Evolutionary conservation across 2,888 invertebrate genomes (phyloP).

Genomic region (Siphlonurus alternatus): DNA sequence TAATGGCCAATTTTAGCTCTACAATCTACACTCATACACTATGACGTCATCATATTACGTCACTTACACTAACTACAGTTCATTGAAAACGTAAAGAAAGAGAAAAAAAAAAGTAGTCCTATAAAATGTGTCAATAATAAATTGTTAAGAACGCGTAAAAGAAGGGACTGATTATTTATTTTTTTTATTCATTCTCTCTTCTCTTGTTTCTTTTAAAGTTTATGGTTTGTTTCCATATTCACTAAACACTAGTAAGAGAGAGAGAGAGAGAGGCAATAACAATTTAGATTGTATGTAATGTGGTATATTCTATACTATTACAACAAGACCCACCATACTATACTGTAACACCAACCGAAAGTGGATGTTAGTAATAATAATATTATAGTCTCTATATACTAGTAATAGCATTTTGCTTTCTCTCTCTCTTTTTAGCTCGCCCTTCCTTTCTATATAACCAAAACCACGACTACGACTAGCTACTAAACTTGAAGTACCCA

Average conservation of each 20-base stretch:
- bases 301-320: too few relatives aligned
- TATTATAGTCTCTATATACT: background rate
- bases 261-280: too few relatives aligned
- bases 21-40: too few relatives aligned
- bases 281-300: background rate
- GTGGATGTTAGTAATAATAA: background rate
- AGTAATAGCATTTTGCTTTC: background rate
- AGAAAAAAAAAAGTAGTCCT: background rate
- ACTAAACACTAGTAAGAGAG: too few relatives aligned
- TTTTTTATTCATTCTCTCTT: background rate
- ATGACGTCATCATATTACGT: background rate
- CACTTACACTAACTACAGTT: background rate
- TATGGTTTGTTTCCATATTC: too few relatives aligned
- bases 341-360: too few relatives aligned
- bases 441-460: background rate
- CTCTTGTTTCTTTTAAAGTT: background rate
- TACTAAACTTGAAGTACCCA: conserved; percentile 1
- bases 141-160: too few relatives aligned
- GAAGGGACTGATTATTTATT: too few relatives aligned
- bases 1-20: background rate
- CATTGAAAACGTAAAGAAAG: background rate
- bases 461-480: background rate
- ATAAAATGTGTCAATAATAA: conserved; percentile 1
- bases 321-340: too few relatives aligned
- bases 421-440: background rate